Percentiles rank a stretch among this genome's conserved stretches.
Evolutionary conservation across 2,888 invertebrate species (phyloP).

Genomic region (Alsophila aescularia): DNA sequence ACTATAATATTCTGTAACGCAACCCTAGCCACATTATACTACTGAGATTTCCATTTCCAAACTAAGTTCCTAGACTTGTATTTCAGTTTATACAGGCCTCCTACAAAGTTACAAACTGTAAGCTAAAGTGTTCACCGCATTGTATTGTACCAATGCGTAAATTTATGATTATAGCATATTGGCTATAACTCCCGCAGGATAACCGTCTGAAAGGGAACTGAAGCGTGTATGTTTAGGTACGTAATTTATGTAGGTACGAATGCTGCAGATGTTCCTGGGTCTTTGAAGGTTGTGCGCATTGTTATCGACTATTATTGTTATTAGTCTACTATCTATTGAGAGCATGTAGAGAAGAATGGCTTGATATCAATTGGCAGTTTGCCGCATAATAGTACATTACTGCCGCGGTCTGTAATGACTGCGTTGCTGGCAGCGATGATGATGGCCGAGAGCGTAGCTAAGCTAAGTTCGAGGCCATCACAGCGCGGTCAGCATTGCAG

Average conservation of each 20-base stretch:
- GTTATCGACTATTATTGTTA: conserved; percentile 11
- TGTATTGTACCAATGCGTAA: conserved; percentile 12
- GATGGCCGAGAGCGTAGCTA: too few relatives aligned
- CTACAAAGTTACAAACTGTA: too few relatives aligned
- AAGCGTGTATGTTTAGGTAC: conserved; percentile 1
- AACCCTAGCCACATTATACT: too few relatives aligned
- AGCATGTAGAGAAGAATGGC: background rate
- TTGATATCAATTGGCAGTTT: background rate
- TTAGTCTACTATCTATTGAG: background rate
- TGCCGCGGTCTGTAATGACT: too few relatives aligned
- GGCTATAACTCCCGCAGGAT: conserved; percentile 28
- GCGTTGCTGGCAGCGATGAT: too few relatives aligned
- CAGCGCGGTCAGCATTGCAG: too few relatives aligned
- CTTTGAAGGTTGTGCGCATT: conserved; percentile 7
- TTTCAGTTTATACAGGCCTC: too few relatives aligned
- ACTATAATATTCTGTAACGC: too few relatives aligned
- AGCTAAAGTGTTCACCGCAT: conserved; percentile 1
- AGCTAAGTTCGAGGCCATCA: too few relatives aligned
- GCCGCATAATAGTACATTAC: too few relatives aligned
- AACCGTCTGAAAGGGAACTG: conserved; percentile 14
- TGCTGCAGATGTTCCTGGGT: background rate
- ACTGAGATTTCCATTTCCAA: too few relatives aligned
- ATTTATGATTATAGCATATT: conserved; percentile 33
- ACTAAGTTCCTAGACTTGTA: too few relatives aligned
- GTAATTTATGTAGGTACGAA: conserved; percentile 18